Evolutionary conservation across 2,113 vertebrate genomes (phyloP).

Genomic region (Gobio gobio): DNA sequence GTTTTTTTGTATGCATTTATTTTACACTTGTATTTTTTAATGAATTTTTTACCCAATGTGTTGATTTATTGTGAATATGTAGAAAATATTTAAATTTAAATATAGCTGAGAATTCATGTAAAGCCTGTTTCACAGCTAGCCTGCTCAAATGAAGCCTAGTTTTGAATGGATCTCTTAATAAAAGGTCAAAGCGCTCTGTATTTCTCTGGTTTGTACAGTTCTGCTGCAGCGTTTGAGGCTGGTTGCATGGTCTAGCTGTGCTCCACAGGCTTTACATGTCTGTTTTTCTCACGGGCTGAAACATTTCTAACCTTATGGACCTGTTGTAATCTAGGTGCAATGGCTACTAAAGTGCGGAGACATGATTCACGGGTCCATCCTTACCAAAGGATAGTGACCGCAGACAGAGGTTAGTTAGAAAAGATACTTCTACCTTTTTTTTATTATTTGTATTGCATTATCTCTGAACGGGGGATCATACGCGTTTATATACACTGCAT

Average conservation of each 20-base stretch:
- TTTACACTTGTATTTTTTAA: background rate
- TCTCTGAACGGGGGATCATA: background rate
- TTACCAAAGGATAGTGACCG: conserved; percentile 90
- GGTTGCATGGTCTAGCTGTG: conserved; percentile 50
- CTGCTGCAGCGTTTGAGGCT: background rate
- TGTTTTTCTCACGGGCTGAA: conserved; percentile 68
- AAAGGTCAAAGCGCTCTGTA: background rate
- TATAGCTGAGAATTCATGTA: conserved; percentile 69
- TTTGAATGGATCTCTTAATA: background rate
- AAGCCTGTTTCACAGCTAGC: conserved; percentile 54
- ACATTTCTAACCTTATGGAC: conserved; percentile 82
- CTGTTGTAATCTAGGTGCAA: conserved; percentile 85
- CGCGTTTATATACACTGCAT: background rate
- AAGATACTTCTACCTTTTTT: conserved; percentile 68
- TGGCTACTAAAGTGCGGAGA: conserved; percentile 87
- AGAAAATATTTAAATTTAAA: conserved; percentile 69
- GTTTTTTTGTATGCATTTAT: conserved; percentile 68
- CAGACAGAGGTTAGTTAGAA: conserved; percentile 88
- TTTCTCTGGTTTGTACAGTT: background rate
- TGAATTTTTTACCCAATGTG: conserved; percentile 34
- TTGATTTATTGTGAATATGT: conserved; percentile 43
- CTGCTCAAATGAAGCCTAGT: conserved; percentile 22
- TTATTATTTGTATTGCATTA: conserved; percentile 42
- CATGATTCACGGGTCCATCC: conserved; percentile 87
- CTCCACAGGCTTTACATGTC: conserved; percentile 5